phyloP scores from a whole-genome alignment of 2,113 vertebrate species.

The Heterotilapia buettikoferi region DNA sequence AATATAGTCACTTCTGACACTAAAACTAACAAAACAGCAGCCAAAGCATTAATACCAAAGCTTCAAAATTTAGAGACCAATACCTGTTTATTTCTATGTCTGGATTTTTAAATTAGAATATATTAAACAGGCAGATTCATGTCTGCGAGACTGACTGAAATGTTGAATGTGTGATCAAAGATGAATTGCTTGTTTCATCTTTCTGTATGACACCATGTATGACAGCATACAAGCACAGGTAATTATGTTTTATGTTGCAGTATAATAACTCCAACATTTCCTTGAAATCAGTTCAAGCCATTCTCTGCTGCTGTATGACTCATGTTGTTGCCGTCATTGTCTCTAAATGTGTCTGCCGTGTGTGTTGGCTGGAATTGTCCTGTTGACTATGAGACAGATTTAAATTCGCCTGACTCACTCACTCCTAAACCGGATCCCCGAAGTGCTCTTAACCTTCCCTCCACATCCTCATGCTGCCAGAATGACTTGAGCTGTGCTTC shows the following conservation, averaged over 20 bases:
- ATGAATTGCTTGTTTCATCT: background rate
- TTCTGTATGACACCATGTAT: background rate
- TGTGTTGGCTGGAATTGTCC: slow-evolving; percentile 5
- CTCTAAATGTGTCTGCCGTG: slow-evolving; percentile 9
- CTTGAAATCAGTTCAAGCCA: background rate
- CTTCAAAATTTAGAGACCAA: background rate
- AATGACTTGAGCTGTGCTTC: background rate
- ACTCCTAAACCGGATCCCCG: background rate
- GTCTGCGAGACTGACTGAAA: background rate
- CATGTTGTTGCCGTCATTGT: slow-evolving; percentile 17
- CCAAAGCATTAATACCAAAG: background rate
- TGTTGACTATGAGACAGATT: slow-evolving; percentile 1
- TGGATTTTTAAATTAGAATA: background rate
- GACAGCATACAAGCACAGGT: background rate
- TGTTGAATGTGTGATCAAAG: background rate
- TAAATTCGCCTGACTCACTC: slow-evolving; percentile 36
- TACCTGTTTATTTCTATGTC: background rate
- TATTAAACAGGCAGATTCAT: background rate
- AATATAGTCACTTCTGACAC: background rate
- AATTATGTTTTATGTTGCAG: background rate
- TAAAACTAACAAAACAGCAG: background rate
- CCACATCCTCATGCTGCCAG: slow-evolving; percentile 14
- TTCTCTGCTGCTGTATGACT: slow-evolving; percentile 5
- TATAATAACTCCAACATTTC: background rate
- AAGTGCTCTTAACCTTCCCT: slow-evolving; percentile 9